Evolutionary conservation across 2,888 invertebrate genomes (phyloP).

Genomic region (Drosophila nigricruria): DNA sequence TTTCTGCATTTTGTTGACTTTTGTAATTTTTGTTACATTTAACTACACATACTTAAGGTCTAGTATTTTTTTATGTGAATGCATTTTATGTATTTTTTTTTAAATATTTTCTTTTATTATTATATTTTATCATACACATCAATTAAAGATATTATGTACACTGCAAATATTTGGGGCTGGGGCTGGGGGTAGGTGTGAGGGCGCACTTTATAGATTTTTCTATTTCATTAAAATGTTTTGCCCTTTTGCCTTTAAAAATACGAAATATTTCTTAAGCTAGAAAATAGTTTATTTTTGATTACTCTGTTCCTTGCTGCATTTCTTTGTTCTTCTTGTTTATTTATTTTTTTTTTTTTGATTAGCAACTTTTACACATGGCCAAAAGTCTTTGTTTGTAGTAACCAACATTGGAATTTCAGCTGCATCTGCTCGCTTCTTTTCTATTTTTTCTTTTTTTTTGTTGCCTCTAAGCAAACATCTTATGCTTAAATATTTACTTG

Average conservation of each 20-base stretch:
- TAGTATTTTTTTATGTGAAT: conserved; percentile 47
- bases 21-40: conserved; percentile 78
- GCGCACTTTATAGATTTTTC: conserved; percentile 8
- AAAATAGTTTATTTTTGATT: conserved; percentile 77
- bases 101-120: conserved; percentile 9
- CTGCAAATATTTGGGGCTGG: conserved; percentile 37
- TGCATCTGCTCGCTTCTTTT: background rate
- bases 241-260: conserved; percentile 33
- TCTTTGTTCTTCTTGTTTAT: conserved; percentile 50
- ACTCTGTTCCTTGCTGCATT: conserved; percentile 62
- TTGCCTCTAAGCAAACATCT: conserved; percentile 56
- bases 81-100: conserved; percentile 38
- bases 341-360: conserved; percentile 49
- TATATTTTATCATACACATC: conserved; percentile 47
- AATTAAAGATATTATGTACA: conserved; percentile 57
- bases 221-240: conserved; percentile 6
- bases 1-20: conserved; percentile 57
- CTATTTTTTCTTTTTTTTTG: conserved; percentile 22
- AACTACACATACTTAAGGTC: conserved; percentile 82
- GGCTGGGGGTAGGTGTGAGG: background rate
- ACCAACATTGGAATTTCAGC: conserved; percentile 19
- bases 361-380: conserved; percentile 42
- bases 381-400: conserved; percentile 34
- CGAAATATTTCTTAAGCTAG: conserved; percentile 57
- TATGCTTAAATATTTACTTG: conserved; percentile 11